A percentile compares a stretch with the other conserved stretches of the same genome.
These are phyloP conservation scores for Myiothlypis chrysogaster DNA, from an alignment of 2,797 vertebrate species.

Conservation along the genomic window DNA sequence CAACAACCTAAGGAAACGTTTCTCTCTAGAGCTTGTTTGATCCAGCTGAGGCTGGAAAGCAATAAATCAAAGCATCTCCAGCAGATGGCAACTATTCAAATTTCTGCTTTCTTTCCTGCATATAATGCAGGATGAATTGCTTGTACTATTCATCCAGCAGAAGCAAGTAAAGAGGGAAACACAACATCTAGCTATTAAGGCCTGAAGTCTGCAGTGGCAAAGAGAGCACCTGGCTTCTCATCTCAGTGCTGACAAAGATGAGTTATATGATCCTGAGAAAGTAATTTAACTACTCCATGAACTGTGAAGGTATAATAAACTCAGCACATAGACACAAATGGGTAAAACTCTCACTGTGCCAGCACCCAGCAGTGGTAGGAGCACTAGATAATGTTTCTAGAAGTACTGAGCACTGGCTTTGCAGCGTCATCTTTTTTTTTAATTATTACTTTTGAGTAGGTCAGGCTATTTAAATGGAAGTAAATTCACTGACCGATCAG, in stretches of 20 bases:
- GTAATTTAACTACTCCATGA: constrained; percentile 10
- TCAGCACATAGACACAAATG: background rate
- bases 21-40: constrained; percentile 13
- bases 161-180: background rate
- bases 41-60: constrained; percentile 4
- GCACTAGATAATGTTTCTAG: background rate
- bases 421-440: background rate
- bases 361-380: background rate
- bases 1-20: background rate
- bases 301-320: background rate
- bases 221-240: background rate
- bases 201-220: background rate
- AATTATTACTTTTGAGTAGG: background rate
- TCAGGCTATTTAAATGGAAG: background rate
- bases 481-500: background rate
- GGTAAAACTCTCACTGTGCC: background rate
- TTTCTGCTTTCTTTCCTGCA: background rate
- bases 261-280: background rate
- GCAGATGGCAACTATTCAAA: constrained; percentile 32
- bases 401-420: background rate
- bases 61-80: constrained; percentile 41
- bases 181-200: background rate
- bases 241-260: background rate
- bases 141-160: background rate
- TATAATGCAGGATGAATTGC: background rate